Percentiles rank a stretch among this genome's conserved stretches.
Conservation (phyloP, 2,797 vertebrate species). For the Allenopithecus nigroviridis region DNA sequence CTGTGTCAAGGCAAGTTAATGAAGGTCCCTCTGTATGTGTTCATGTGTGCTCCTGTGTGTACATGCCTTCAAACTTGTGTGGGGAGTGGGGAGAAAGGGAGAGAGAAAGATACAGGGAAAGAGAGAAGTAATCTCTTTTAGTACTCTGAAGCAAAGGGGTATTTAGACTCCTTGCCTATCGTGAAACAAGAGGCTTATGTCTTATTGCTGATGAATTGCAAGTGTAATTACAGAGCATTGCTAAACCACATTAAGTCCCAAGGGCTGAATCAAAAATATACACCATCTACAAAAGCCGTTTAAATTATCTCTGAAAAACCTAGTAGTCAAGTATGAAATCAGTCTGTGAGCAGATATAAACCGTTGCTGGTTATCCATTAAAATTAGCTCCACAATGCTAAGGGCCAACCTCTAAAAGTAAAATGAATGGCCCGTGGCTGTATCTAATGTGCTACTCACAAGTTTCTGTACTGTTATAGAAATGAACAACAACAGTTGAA, state of each 20-base stretch:
- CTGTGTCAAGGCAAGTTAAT: neutral
- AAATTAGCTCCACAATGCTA: neutral
- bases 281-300: neutral
- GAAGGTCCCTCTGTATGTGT: neutral
- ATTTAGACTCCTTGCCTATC: neutral
- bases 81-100: neutral
- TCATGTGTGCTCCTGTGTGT: neutral
- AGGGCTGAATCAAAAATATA: conserved; percentile 9
- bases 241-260: conserved; percentile 7
- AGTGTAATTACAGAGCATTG: conserved; percentile 1
- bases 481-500: conserved; percentile 70
- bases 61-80: neutral
- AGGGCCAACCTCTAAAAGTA: conserved; percentile 37
- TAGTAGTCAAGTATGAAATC: conserved; percentile 37
- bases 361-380: conserved; percentile 18
- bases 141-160: neutral
- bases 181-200: neutral
- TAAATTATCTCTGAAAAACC: conserved; percentile 22
- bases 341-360: conserved; percentile 39
- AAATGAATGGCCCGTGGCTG: conserved; percentile 47
- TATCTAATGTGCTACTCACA: conserved; percentile 45
- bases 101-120: neutral
- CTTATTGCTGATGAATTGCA: conserved; percentile 33
- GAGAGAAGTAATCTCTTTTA: neutral
- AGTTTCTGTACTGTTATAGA: conserved; percentile 65